A percentile compares a stretch with the other conserved stretches of the same genome.
phyloP scores from a whole-genome alignment of 2,797 vertebrate genomes.

The Gadopsis bispinosus region DNA sequence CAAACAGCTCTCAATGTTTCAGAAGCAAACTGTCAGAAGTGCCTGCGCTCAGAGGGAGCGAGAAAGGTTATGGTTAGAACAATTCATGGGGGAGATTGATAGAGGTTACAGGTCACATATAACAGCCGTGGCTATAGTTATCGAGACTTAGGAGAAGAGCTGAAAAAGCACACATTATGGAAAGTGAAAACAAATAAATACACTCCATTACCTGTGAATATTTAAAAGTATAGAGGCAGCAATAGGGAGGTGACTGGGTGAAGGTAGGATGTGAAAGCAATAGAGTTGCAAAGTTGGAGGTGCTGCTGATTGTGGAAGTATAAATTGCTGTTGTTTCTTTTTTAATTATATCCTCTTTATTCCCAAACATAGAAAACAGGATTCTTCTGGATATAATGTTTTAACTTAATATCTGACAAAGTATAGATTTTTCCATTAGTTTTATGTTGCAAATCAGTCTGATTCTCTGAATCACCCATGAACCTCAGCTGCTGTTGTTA shows the following conservation, averaged over 20 bases:
- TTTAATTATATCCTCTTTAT: background rate
- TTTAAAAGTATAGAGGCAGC: background rate
- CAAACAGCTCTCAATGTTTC: conserved; percentile 32
- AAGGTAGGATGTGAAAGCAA: background rate
- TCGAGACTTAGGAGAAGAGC: background rate
- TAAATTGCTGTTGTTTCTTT: background rate
- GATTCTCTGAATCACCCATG: background rate
- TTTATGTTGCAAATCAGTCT: background rate
- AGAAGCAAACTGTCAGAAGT: conserved; percentile 28
- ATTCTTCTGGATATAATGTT: background rate
- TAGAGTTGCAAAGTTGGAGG: background rate
- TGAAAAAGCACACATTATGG: background rate
- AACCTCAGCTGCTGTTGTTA: no score
- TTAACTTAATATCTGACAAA: background rate
- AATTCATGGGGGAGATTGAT: background rate
- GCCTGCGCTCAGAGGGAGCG: background rate
- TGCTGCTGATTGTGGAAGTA: background rate
- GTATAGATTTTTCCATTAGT: background rate
- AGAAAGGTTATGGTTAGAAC: background rate
- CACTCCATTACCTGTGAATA: background rate
- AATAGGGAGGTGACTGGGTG: background rate
- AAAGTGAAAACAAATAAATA: background rate
- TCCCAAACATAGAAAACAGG: background rate
- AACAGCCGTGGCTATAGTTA: background rate
- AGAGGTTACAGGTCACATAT: conserved; percentile 18